Base-by-base conservation (phyloP, 2,888 invertebrate genomes). In the Drosophila austrosaltans region DNA sequence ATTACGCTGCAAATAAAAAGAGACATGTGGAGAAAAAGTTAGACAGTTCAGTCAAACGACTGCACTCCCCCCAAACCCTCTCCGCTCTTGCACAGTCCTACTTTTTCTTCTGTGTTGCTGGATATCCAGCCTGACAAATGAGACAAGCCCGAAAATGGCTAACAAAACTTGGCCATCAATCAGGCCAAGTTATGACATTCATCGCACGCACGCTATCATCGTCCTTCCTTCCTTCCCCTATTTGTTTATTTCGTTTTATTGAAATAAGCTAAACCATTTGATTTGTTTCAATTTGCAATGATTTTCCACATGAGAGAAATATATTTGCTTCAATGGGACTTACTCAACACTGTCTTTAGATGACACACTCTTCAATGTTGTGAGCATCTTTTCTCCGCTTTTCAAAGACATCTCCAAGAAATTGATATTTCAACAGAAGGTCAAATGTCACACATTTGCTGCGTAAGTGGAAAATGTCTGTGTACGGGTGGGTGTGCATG, bases 151-250 rank as follows among this genome's bases (percentile, higher is more conserved):
- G 36, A 60, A 65, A 65, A 32, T 62, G 73, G 64, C 69, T 65
- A 54, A 79, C 78, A 80, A 85, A 78, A 65, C 86, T 72, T 60
- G 70, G 71, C 87, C 84, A 84, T 88, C 83, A 82, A 84, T 88
- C 83, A 86, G 65, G 70, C 78, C 72, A 56, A 77, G 77, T 86
- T 83, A 83, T 83, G 86, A 86, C 81, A 66, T 77, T 48, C 25
- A 48, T 74, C 57, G 74, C 82, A 87, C 85, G 73, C 77, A 60
- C 69, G 32, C 4, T 22, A 39, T 12, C 58, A 57, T 28, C 53
- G 44, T 22, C 48, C 32, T 63, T 53, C 12, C 53, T 25, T 36
- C 25, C 53, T 25, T 36, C 30, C 10, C 4, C 25, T 22, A 70
- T 76, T 78, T 74, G 61, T 70, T 66, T 73, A 67, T 77, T 67